Base-by-base conservation (phyloP, 2,113 vertebrate genomes). In the Peromyscus maniculatus region DNA sequence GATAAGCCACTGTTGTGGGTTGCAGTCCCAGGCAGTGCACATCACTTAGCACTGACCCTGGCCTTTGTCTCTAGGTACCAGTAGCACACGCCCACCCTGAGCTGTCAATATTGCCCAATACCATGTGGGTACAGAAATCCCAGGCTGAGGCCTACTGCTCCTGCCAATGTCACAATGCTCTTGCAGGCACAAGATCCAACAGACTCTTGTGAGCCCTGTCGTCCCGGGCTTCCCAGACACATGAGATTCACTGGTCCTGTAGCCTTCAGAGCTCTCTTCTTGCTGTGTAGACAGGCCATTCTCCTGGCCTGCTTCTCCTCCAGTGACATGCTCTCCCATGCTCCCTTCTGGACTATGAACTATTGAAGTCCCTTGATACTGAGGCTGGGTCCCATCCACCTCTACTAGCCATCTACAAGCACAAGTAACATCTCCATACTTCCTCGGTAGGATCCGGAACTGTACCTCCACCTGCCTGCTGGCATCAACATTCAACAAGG, bases 161-260 rank as follows among this genome's bases (percentile, higher is more conserved):
- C 59, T 80, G 89, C 83, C 87, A 6, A 87, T 57, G 79, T 59
- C 21, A 9, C 87, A n/a, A 4, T 24, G 79, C 26, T 19, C 36
- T 91, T 67, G 36, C 28, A 1, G 7, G 59, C 55, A 64, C 46
- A 62, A n/a, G 59, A 49, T 5, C 49, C 78, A 69, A 1, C 0
- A 12, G 78, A 87, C 0, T 0, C 55, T 46, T n/a, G 16, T 28
- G 3, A 75, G 75, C 21, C 13, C 22, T 86, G 17, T n/a, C 55
- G 83, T 6, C 19, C 66, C 22, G 39, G 26, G 55, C 26, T 86
- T 88, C 49, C 69, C 66, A n/a, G 79, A 21, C 57, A 13, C 72
- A 57, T 0, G 17, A 15, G 88, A 28, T 33, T 11, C 12, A 0
- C 0, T 19, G 64, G 64, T 17, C 64, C 11, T 11, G 11, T 1